phyloP scores from a whole-genome alignment of 2,113 vertebrate genomes.

The Azemiops feae region DNA sequence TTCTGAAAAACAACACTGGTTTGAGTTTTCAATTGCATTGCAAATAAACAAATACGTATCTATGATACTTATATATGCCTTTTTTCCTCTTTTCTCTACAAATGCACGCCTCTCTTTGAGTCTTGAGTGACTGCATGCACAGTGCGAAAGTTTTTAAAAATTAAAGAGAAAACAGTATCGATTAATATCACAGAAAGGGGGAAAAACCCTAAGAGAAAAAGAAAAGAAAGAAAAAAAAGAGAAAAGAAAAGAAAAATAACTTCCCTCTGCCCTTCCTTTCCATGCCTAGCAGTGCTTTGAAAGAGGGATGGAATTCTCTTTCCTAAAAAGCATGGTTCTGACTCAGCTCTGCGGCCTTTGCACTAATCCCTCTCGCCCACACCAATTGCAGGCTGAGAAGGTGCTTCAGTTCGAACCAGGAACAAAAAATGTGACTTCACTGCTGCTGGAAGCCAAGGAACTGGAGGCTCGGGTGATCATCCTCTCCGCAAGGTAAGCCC shows the following conservation, averaged over 20 bases:
- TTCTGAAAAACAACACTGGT: constrained; percentile 80
- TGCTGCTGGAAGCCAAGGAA: constrained; percentile 95
- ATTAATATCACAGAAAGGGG: constrained; percentile 38
- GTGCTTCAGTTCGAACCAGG: constrained; percentile 97
- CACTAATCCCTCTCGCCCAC: constrained; percentile 77
- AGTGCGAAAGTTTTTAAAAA: constrained; percentile 77
- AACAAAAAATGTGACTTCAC: constrained; percentile 95
- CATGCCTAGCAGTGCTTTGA: constrained; percentile 60
- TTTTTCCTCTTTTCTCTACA: constrained; percentile 85
- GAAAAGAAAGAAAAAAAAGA: constrained; percentile 43
- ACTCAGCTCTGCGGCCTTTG: constrained; percentile 64
- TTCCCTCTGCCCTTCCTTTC: constrained; percentile 53
- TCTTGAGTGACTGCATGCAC: constrained; percentile 98
- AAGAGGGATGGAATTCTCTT: constrained; percentile 63
- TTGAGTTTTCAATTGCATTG: constrained; percentile 93
- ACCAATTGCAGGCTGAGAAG: constrained; percentile 96
- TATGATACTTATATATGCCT: constrained; percentile 54
- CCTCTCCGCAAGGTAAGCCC: constrained; percentile 89
- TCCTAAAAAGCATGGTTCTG: constrained; percentile 81
- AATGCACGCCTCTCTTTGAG: constrained; percentile 96
- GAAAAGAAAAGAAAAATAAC: constrained; percentile 47
- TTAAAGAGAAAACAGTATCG: constrained; percentile 10
- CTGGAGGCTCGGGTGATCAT: constrained; percentile 98
- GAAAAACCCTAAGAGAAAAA: constrained; percentile 60
- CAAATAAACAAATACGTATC: constrained; percentile 58